Conservation (phyloP, 2,113 vertebrate genomes). For the Sylvicapra grimmia region DNA sequence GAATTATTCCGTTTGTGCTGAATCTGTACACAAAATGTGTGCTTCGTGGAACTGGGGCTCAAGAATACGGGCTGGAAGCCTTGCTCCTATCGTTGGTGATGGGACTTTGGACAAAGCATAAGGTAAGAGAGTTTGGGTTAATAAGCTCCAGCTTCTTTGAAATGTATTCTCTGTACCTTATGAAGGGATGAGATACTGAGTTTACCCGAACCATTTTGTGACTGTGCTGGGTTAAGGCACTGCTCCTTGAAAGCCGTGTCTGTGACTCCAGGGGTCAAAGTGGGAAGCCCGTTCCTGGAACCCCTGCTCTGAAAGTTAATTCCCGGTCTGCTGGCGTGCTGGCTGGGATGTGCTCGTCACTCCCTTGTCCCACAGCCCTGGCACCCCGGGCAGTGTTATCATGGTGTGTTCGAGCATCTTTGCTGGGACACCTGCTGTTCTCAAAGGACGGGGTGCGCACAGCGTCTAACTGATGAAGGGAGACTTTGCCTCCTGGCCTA, state of each 20-base stretch:
- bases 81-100: accelerated
- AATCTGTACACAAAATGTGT: not conserved
- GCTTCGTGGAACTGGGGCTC: accelerated
- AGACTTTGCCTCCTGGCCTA: accelerated
- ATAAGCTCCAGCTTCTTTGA: not conserved
- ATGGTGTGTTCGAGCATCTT: no score
- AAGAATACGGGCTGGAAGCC: not conserved
- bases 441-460: accelerated
- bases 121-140: no score
- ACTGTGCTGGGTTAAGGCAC: accelerated
- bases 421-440: not conserved
- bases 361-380: accelerated
- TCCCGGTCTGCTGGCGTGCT: accelerated
- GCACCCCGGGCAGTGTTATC: accelerated
- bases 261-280: not conserved
- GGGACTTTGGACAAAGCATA: not conserved
- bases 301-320: not conserved
- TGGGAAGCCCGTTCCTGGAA: not conserved
- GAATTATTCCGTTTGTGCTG: not conserved
- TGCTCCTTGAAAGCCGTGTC: not conserved
- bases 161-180: not conserved
- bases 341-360: accelerated
- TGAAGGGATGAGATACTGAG: accelerated
- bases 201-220: not conserved
- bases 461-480: accelerated